phyloP scores from a whole-genome alignment of 1,140 invertebrate genomes.

The Lepidurus apus region DNA sequence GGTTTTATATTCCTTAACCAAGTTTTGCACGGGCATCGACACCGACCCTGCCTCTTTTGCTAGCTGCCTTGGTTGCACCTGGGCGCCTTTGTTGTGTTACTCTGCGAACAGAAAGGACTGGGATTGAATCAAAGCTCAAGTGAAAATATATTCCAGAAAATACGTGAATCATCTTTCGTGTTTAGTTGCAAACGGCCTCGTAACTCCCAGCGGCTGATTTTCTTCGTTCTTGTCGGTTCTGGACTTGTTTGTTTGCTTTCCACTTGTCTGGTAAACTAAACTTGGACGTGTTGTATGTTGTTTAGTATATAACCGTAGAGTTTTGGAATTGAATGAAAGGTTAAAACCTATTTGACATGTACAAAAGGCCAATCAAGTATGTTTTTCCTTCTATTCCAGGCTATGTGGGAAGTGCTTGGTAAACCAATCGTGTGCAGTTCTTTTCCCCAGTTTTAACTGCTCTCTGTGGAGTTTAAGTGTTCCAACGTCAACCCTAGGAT shows the following conservation, averaged over 20 bases:
- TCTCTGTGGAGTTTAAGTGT: conserved; percentile 4
- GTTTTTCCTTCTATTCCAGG: not conserved
- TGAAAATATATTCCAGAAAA: not conserved
- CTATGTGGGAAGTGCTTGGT: conserved; percentile 5
- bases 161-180: too few species aligned
- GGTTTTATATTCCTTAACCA: not conserved
- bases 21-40: conserved; percentile 10
- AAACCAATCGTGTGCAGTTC: not conserved
- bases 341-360: not conserved
- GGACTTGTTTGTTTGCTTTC: conserved; percentile 4
- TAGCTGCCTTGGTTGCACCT: not conserved
- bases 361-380: not conserved
- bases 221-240: not conserved
- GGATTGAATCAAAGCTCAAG: not conserved
- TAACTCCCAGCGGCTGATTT: too few species aligned
- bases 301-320: not conserved
- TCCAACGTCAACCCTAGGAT: not conserved
- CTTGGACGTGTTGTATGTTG: not conserved
- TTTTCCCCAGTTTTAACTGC: not conserved
- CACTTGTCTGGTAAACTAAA: conserved; percentile 19
- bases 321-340: not conserved
- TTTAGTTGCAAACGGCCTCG: too few species aligned
- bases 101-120: not conserved
- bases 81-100: conserved; percentile 4
- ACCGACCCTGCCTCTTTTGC: conserved; percentile 4